Percentiles rank a stretch among this genome's conserved stretches.
These are phyloP conservation scores for Zelostemma sp. DNA, from an alignment of 1,140 invertebrate genomes.

Conservation along the genomic window DNA sequence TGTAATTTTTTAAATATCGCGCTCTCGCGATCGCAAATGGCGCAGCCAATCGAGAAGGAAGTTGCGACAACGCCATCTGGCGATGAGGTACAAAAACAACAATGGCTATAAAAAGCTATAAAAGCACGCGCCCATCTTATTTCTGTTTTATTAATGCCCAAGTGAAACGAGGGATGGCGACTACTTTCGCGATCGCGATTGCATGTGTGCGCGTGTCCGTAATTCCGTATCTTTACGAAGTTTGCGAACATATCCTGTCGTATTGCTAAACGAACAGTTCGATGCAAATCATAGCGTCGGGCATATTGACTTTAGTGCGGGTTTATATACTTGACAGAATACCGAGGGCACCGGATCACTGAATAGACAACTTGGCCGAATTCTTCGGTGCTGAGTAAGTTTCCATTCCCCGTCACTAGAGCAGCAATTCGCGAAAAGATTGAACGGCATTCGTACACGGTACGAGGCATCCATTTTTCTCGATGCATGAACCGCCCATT, in stretches of 20 bases:
- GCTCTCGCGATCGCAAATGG: no score
- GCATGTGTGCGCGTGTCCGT: conserved; percentile 17
- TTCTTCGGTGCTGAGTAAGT: conserved; percentile 23
- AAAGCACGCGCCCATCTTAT: no score
- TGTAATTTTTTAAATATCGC: no score
- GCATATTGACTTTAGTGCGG: conserved; percentile 24
- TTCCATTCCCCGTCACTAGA: conserved; percentile 24
- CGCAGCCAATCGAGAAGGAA: no score
- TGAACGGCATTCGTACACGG: conserved; percentile 27
- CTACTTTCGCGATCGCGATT: conserved; percentile 16
- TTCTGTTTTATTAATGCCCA: no score
- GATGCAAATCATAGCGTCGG: conserved; percentile 17
- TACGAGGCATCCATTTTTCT: conserved; percentile 32
- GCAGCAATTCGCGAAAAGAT: conserved; percentile 15
- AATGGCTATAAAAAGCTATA: no score
- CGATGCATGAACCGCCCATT: conserved; percentile 14
- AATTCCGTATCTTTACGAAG: conserved; percentile 18
- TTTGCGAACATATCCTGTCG: conserved; percentile 17
- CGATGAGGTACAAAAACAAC: no score
- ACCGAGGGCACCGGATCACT: conserved; percentile 25
- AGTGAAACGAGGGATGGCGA: conserved; percentile 23
- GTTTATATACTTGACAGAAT: conserved; percentile 29
- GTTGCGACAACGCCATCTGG: no score
- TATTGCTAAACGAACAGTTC: conserved; percentile 16
- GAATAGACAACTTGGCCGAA: conserved; percentile 22